A percentile compares a stretch with the other conserved stretches of the same genome.
phyloP scores from a whole-genome alignment of 2,113 vertebrate species.

The Tinamus guttatus region DNA sequence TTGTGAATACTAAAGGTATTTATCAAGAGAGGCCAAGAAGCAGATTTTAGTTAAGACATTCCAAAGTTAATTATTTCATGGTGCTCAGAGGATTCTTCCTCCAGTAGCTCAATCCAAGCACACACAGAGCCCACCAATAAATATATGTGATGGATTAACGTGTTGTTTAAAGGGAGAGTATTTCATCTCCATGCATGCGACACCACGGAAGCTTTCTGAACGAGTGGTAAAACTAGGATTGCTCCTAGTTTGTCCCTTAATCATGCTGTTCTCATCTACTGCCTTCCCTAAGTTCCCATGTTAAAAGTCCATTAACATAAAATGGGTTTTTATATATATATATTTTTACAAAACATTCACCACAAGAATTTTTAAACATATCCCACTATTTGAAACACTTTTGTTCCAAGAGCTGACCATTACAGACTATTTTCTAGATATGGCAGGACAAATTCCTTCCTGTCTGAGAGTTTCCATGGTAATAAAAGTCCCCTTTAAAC shows the following conservation, averaged over 20 bases:
- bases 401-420: constrained; percentile 73
- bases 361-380: constrained; percentile 56
- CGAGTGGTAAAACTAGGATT: background rate
- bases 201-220: constrained; percentile 11
- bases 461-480: constrained; percentile 76
- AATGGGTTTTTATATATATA: background rate
- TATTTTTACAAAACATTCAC: background rate
- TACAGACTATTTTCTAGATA: constrained; percentile 76
- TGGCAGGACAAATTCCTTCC: constrained; percentile 76
- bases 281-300: background rate
- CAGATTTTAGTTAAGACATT: constrained; percentile 30
- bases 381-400: constrained; percentile 53
- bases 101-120: constrained; percentile 32
- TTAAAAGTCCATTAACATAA: background rate
- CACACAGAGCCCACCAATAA: background rate
- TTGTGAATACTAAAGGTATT: constrained; percentile 18
- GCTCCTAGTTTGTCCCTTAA: background rate
- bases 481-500: constrained; percentile 77
- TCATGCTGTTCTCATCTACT: background rate
- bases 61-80: constrained; percentile 41
- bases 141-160: constrained; percentile 19
- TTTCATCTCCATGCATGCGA: constrained; percentile 4
- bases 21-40: constrained; percentile 29
- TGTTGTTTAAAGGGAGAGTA: background rate
- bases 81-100: constrained; percentile 9